phyloP scores from a whole-genome alignment of 2,888 invertebrate genomes.

The Kryphioiulus occultus region DNA sequence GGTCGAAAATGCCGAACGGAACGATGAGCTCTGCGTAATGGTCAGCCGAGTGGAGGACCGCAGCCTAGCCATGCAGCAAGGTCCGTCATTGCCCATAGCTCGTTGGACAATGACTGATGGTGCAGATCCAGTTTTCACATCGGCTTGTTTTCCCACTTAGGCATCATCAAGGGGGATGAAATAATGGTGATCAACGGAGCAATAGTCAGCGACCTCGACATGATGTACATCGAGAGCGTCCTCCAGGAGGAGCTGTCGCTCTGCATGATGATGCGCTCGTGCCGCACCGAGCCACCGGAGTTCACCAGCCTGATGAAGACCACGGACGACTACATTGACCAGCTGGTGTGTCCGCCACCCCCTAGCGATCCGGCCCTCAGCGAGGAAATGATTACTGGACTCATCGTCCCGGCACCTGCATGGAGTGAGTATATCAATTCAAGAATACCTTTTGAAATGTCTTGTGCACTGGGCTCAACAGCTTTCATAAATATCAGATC shows the following conservation, averaged over 20 bases:
- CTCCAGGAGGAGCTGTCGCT: conserved; percentile 92
- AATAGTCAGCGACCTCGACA: conserved; percentile 96
- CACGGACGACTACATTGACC: conserved; percentile 95
- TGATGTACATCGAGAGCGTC: conserved; percentile 98
- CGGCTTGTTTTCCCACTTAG: conserved; percentile 65
- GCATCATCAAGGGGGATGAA: conserved; percentile 96
- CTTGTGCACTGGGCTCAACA: neutral
- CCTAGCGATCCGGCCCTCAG: conserved; percentile 90
- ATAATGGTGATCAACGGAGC: conserved; percentile 99
- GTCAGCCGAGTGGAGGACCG: conserved; percentile 95
- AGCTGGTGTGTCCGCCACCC: conserved; percentile 94
- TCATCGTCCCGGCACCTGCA: conserved; percentile 96
- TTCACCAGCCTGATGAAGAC: conserved; percentile 70
- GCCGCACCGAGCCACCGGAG: conserved; percentile 72
- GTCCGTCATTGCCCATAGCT: conserved; percentile 65
- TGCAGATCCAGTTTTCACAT: neutral
- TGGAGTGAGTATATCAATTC: conserved; percentile 84
- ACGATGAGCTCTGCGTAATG: conserved; percentile 96
- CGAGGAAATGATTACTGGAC: conserved; percentile 94
- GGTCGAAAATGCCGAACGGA: conserved; percentile 93
- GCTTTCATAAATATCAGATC: conserved; percentile 10
- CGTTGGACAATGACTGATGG: neutral
- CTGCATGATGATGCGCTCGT: conserved; percentile 96
- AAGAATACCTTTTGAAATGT: too few relatives aligned
- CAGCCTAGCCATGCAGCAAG: conserved; percentile 95